Evolutionary conservation across 1,140 invertebrate genomes (phyloP).

Genomic region (Conus ventricosus): DNA sequence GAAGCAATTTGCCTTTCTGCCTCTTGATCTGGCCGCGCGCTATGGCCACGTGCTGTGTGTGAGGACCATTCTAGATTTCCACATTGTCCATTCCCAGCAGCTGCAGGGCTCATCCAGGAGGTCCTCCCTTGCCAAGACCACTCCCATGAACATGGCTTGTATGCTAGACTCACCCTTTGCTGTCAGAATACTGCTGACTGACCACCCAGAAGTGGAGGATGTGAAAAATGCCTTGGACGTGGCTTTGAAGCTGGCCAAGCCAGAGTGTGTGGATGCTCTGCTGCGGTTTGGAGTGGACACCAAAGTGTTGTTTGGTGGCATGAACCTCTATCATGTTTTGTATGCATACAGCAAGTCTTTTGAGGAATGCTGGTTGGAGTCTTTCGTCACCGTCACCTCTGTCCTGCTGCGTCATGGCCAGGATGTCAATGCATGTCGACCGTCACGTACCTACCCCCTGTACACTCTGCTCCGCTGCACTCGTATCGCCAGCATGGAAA

Average conservation of each 20-base stretch:
- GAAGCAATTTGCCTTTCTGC: conserved; percentile 36
- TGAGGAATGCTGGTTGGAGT: conserved; percentile 55
- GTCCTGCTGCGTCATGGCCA: conserved; percentile 61
- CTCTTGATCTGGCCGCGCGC: conserved; percentile 61
- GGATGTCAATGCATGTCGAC: conserved; percentile 50
- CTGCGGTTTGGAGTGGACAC: conserved; percentile 50
- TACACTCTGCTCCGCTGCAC: conserved; percentile 60
- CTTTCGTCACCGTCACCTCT: conserved; percentile 59
- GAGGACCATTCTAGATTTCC: conserved; percentile 59
- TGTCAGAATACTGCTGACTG: conserved; percentile 55
- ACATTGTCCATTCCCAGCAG: conserved; percentile 16
- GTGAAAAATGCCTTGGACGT: conserved; percentile 56
- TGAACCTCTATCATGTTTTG: conserved; percentile 68
- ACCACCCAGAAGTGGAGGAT: conserved; percentile 45
- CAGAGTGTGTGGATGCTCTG: conserved; percentile 64
- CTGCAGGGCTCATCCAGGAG: not conserved
- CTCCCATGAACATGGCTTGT: conserved; percentile 57
- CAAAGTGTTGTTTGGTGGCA: conserved; percentile 61
- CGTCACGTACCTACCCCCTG: conserved; percentile 64
- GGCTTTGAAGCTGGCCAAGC: conserved; percentile 54
- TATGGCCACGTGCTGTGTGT: conserved; percentile 60
- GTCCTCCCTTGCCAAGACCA: conserved; percentile 8
- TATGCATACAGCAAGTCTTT: conserved; percentile 62
- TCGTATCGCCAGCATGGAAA: conserved; percentile 50
- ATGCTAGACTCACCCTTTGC: conserved; percentile 59